Evolutionary conservation across 92 coral and sea anemone genomes (phyloP).

Genomic region (Meandrina meandrites): DNA sequence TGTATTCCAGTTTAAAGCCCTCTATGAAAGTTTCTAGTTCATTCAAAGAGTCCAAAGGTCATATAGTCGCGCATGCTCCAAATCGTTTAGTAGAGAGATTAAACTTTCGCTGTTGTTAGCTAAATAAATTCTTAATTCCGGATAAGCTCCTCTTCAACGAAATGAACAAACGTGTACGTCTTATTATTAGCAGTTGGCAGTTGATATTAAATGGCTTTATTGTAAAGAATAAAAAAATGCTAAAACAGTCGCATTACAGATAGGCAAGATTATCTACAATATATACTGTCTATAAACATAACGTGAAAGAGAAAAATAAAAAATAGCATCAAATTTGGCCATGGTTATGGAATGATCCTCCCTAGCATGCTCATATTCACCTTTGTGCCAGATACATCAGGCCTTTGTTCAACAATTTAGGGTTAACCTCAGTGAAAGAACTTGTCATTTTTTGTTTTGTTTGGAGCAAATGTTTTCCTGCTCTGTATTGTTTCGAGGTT

Average conservation of each 20-base stretch:
- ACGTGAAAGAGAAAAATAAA: neutral
- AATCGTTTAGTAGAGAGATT: no score
- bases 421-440: no score
- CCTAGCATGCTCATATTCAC: neutral
- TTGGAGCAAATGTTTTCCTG: no score
- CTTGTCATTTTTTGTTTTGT: no score
- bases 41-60: no score
- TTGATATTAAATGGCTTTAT: neutral
- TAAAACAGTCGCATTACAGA: neutral
- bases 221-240: neutral
- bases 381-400: neutral
- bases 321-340: neutral
- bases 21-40: no score
- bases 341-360: neutral
- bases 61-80: no score
- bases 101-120: no score
- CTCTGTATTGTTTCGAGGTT: no score
- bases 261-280: neutral
- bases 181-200: neutral
- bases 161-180: neutral
- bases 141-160: neutral
- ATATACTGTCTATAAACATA: neutral
- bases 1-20: neutral
- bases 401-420: neutral
- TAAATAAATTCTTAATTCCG: neutral